Conservation (phyloP, 2,797 vertebrate genomes). For the Argentina silus region DNA sequence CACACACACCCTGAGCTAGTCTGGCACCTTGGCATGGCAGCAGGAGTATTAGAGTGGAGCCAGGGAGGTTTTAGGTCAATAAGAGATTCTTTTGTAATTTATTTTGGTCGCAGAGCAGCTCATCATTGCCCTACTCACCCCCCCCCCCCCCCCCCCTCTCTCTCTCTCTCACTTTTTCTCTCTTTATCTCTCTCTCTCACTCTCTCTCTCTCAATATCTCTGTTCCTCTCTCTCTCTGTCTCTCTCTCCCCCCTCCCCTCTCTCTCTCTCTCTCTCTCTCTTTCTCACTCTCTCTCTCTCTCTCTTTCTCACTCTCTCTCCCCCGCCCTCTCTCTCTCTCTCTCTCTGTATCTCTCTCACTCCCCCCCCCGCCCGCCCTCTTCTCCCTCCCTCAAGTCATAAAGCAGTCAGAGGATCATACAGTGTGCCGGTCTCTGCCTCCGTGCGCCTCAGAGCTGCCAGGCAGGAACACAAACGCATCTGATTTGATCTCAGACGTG, state of each 20-base stretch:
- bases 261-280: not conserved
- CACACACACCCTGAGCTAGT: no score
- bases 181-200: not conserved
- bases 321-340: not conserved
- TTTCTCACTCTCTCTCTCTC: not conserved
- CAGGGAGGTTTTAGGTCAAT: conserved; percentile 37
- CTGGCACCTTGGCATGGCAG: conserved; percentile 26
- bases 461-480: conserved; percentile 1
- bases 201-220: not conserved
- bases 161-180: not conserved
- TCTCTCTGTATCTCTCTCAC: not conserved
- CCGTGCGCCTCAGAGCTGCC: not conserved
- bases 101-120: no score
- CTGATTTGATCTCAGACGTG: not conserved
- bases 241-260: not conserved
- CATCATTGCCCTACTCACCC: no score
- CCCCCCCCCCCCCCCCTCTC: not conserved
- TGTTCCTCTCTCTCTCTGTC: not conserved
- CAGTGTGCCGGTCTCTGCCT: conserved; percentile 13
- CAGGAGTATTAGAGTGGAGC: not conserved
- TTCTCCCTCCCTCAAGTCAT: not conserved
- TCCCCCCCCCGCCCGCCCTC: not conserved
- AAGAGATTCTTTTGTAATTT: not conserved
- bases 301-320: not conserved
- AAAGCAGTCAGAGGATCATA: conserved; percentile 19